Evolutionary conservation across 2,113 vertebrate species (phyloP).

Genomic region (Vidua macroura): DNA sequence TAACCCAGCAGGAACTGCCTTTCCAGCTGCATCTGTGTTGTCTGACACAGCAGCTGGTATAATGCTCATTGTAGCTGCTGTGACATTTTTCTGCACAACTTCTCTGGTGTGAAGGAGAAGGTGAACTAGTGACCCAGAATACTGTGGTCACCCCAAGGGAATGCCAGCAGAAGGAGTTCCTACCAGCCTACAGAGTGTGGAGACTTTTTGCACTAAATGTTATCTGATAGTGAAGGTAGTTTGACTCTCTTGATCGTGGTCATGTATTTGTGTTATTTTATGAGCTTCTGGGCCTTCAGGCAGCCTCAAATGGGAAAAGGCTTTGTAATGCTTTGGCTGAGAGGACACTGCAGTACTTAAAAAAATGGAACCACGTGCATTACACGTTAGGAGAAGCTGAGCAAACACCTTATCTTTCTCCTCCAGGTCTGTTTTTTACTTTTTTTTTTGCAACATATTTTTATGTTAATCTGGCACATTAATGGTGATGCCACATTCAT

Average conservation of each 20-base stretch:
- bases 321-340: not conserved
- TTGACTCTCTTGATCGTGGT: not conserved
- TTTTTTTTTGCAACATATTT: not conserved
- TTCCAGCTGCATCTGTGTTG: not conserved
- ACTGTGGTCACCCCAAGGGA: not conserved
- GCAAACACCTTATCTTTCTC: not conserved
- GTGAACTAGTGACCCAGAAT: not conserved
- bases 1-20: not conserved
- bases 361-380: accelerated
- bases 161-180: not conserved
- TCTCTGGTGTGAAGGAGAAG: not conserved
- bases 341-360: not conserved
- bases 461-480: not conserved
- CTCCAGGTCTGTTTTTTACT: not conserved
- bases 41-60: not conserved
- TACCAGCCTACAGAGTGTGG: not conserved
- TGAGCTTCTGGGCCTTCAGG: not conserved
- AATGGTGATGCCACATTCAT: not conserved
- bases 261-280: not conserved
- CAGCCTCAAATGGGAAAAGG: not conserved
- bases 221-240: not conserved
- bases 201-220: not conserved
- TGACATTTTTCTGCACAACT: not conserved
- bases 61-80: not conserved
- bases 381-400: not conserved